Evolutionary conservation across 2,797 vertebrate species (phyloP).

Genomic region (Phaenicophaeus curvirostris): DNA sequence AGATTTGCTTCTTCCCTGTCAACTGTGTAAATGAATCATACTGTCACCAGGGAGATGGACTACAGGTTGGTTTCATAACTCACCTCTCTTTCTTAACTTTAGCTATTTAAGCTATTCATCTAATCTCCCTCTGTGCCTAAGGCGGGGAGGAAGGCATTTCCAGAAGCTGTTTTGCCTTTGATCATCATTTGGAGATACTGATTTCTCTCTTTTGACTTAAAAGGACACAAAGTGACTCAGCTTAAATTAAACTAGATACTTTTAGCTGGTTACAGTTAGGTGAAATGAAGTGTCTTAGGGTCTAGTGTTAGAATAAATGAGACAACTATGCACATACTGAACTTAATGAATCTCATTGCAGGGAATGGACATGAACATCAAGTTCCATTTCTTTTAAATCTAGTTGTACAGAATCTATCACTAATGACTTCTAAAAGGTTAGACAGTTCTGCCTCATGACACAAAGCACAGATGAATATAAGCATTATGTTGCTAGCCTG

Average conservation of each 20-base stretch:
- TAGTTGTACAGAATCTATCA: not conserved
- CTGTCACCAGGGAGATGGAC: slow-evolving; percentile 19
- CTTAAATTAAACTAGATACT: not conserved
- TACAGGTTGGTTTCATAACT: slow-evolving; percentile 1
- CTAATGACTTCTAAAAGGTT: not conserved
- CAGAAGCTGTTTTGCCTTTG: not conserved
- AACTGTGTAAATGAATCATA: not conserved
- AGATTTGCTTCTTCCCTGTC: not conserved
- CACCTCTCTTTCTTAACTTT: not conserved
- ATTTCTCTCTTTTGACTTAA: not conserved
- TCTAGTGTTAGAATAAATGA: not conserved
- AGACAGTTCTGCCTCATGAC: not conserved
- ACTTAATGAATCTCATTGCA: not conserved
- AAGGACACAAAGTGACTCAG: slow-evolving; percentile 1
- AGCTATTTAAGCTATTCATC: not conserved
- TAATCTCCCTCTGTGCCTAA: not conserved
- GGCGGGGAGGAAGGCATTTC: not conserved
- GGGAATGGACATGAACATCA: not conserved
- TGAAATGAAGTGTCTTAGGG: not conserved
- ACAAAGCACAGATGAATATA: not conserved
- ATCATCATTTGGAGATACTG: not conserved
- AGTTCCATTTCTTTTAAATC: not conserved
- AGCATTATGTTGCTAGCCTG: not conserved
- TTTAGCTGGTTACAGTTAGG: not conserved
- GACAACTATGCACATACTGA: not conserved